A percentile compares a stretch with the other conserved stretches of the same genome.
Evolutionary conservation across 2,888 invertebrate genomes (phyloP).

Genomic region (Xanthorhoe designata): DNA sequence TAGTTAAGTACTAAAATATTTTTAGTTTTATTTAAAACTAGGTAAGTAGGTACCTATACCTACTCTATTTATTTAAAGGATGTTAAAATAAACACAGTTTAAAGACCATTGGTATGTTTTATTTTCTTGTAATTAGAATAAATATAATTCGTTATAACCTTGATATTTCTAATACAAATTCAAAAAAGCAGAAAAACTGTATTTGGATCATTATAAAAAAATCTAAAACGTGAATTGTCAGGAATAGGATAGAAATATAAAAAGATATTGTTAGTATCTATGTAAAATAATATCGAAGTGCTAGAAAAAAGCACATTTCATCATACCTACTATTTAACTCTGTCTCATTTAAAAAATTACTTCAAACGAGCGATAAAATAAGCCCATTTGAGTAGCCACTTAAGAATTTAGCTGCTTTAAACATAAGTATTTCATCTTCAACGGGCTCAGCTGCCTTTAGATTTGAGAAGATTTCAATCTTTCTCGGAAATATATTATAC

Average conservation of each 20-base stretch:
- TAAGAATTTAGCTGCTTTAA: constrained; percentile 1
- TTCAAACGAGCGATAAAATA: not conserved
- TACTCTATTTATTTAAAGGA: not conserved
- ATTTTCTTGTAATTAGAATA: constrained; percentile 41
- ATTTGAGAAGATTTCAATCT: not conserved
- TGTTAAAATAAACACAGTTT: constrained; percentile 31
- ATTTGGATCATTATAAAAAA: constrained; percentile 34
- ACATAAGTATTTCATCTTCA: not conserved
- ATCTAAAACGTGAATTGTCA: constrained; percentile 36
- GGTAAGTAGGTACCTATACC: no score
- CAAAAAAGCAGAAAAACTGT: constrained; percentile 34
- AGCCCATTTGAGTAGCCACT: not conserved
- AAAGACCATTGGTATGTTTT: constrained; percentile 42
- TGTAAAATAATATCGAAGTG: constrained; percentile 14
- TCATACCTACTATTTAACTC: not conserved
- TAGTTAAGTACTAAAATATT: not conserved
- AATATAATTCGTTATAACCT: constrained; percentile 40
- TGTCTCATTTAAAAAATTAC: not conserved
- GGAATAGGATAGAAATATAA: constrained; percentile 25
- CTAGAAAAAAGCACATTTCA: not conserved
- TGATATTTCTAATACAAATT: constrained; percentile 34
- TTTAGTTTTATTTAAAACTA: not conserved
- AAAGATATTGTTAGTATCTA: constrained; percentile 16
- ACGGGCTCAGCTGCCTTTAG: not conserved
- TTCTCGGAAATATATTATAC: not conserved